Base-by-base conservation (phyloP, 2,113 vertebrate genomes). In the Cygnus atratus region DNA sequence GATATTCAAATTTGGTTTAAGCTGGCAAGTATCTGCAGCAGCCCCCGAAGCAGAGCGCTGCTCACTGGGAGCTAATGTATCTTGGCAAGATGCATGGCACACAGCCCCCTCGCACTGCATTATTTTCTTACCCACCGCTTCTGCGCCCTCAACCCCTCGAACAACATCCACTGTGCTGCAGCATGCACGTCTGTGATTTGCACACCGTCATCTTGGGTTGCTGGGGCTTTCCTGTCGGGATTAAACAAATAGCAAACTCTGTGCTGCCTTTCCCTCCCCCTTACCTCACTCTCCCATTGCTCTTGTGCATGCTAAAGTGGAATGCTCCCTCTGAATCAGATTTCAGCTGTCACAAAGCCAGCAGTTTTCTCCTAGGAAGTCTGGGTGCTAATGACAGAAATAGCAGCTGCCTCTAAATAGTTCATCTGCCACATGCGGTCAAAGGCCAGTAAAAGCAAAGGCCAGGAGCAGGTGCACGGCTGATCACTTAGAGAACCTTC, bases 281-380 rank as follows among this genome's bases (percentile, higher is more conserved):
- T 76, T 65, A 35, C 52, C 79, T 94, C 58, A 15, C 24, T 75
- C 80, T 78, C 41, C 37, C 28, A 24, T 70, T 75, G 39, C 52
- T 94, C 94, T 83, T 83, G 31, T 74, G 50, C 6, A 24, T 52
- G 33, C 77, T 82, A 41, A 94, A 93, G 84, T 48, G 44, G 85
- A 91, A 92, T 77, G 37, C 88, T 93, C 81, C 71, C 81, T 87
- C 87, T 79, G 84, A 96, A 78, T 95, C 94, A 94, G 84, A 90
- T 77, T 93, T 93, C 88, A 93, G 90, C 90, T 95, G 91, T 87
- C 74, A 93, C 39, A 84, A 63, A 84, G 92, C 90, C 92, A 95
- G 78, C 71, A 54, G 29, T 79, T 65, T 90, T 84, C 84, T 91
- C 78, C 57, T 28, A 74, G 52, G 81, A 91, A 89, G 86, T 44